A percentile compares a stretch with the other conserved stretches of the same genome.
phyloP scores from a whole-genome alignment of 2,888 invertebrate species.

The Arrhopalites spinosus region DNA sequence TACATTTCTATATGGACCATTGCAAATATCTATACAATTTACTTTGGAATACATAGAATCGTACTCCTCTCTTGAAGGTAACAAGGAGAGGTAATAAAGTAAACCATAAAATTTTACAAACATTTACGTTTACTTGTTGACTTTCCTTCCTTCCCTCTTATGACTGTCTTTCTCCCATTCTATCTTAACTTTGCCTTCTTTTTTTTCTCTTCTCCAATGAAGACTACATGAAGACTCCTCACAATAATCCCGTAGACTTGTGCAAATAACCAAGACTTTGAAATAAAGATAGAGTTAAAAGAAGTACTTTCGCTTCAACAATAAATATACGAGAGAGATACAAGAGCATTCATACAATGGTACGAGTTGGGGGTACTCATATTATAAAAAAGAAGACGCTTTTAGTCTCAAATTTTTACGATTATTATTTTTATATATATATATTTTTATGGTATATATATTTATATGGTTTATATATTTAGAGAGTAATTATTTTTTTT shows the following conservation, averaged over 20 bases:
- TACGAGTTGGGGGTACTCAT: not conserved
- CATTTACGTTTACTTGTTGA: conserved; percentile 32
- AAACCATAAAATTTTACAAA: conserved; percentile 30
- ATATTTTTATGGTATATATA: conserved; percentile 15
- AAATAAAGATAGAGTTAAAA: not conserved
- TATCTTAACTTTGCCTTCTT: not conserved
- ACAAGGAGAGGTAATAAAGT: conserved; percentile 24
- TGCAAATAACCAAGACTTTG: too few species aligned
- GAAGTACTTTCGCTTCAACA: not conserved
- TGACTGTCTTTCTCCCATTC: not conserved
- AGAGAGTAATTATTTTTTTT: conserved; percentile 20
- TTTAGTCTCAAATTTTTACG: conserved; percentile 9
- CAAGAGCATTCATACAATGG: not conserved
- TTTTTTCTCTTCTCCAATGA: not conserved
- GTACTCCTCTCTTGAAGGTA: not conserved
- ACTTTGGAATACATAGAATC: not conserved
- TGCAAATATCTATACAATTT: not conserved
- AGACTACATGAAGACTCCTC: not conserved
- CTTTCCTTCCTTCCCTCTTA: conserved; percentile 13
- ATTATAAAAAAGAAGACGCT: conserved; percentile 20
- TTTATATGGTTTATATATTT: conserved; percentile 14
- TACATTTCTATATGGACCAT: too few species aligned
- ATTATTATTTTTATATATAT: not conserved
- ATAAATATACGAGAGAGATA: not conserved
- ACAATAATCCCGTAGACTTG: not conserved